phyloP scores from a whole-genome alignment of 2,888 invertebrate genomes.

The Polyploca ridens region DNA sequence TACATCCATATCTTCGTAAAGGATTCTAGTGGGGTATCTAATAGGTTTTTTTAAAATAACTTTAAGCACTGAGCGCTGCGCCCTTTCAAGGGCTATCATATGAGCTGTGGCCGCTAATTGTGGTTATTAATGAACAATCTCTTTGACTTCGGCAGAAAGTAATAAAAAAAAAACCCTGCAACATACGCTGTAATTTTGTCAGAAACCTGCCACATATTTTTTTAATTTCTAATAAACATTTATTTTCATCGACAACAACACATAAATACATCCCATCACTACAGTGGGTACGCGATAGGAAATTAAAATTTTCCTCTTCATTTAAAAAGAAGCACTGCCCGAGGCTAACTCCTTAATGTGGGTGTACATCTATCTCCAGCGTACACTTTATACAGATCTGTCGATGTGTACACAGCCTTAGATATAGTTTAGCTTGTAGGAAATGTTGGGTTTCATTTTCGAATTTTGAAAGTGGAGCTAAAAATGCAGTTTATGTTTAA shows the following conservation, averaged over 20 bases:
- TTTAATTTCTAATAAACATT: neutral
- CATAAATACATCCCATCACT: slow-evolving; percentile 48
- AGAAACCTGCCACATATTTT: too few species aligned
- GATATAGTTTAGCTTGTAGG: neutral
- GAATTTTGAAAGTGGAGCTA: neutral
- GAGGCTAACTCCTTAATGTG: slow-evolving; percentile 81
- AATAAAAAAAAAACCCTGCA: too few species aligned
- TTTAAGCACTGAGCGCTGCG: too few species aligned
- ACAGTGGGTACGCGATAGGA: slow-evolving; percentile 77
- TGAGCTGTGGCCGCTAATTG: too few species aligned
- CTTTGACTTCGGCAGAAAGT: too few species aligned
- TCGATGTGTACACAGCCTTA: neutral
- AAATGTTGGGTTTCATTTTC: neutral
- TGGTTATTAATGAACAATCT: too few species aligned
- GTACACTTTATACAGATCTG: slow-evolving; percentile 19
- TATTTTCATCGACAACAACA: slow-evolving; percentile 32
- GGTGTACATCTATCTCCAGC: slow-evolving; percentile 66
- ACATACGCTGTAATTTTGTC: too few species aligned
- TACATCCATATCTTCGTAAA: too few species aligned
- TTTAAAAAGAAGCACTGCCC: slow-evolving; percentile 82
- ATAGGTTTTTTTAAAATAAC: too few species aligned
- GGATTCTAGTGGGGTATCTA: too few species aligned
- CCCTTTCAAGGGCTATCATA: too few species aligned
- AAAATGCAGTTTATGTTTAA: too few species aligned
- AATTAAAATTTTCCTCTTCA: slow-evolving; percentile 85